Evolutionary conservation across 2,113 vertebrate species (phyloP).

Genomic region (Bufo gargarizans): DNA sequence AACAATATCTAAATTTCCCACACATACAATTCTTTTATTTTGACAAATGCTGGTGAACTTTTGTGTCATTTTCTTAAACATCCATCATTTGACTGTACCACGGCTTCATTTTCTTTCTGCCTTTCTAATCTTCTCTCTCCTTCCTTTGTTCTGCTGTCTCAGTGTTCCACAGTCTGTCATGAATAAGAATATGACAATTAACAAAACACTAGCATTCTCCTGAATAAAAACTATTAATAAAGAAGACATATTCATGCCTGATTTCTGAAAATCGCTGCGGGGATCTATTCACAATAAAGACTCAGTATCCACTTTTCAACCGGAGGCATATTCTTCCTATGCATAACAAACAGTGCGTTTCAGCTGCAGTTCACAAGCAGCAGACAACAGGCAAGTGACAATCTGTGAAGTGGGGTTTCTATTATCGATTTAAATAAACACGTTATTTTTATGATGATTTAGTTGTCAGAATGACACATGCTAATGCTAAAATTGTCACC

Average conservation of each 20-base stretch:
- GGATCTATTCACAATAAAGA: constrained; percentile 50
- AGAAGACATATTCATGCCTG: constrained; percentile 61
- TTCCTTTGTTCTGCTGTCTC: constrained; percentile 57
- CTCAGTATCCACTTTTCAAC: constrained; percentile 53
- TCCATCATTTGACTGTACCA: constrained; percentile 32
- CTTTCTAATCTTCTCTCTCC: constrained; percentile 54
- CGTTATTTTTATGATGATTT: neutral
- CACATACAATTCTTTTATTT: neutral
- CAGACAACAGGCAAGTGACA: constrained; percentile 62
- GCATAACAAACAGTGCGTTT: constrained; percentile 59
- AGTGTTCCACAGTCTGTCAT: constrained; percentile 59
- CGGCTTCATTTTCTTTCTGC: constrained; percentile 49
- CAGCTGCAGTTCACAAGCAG: constrained; percentile 63
- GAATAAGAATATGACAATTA: constrained; percentile 61
- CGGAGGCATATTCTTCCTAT: constrained; percentile 56
- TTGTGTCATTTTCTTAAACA: constrained; percentile 44
- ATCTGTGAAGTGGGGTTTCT: constrained; percentile 27
- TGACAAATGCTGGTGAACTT: constrained; percentile 29
- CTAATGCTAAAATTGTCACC: neutral
- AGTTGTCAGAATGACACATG: neutral
- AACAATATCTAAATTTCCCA: constrained; percentile 21
- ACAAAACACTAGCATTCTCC: constrained; percentile 59
- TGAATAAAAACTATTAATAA: constrained; percentile 63
- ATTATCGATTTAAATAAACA: constrained; percentile 10
- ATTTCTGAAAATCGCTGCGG: constrained; percentile 61